Evolutionary conservation across 1,140 invertebrate genomes (phyloP).

Genomic region (Theocolax elegans): DNA sequence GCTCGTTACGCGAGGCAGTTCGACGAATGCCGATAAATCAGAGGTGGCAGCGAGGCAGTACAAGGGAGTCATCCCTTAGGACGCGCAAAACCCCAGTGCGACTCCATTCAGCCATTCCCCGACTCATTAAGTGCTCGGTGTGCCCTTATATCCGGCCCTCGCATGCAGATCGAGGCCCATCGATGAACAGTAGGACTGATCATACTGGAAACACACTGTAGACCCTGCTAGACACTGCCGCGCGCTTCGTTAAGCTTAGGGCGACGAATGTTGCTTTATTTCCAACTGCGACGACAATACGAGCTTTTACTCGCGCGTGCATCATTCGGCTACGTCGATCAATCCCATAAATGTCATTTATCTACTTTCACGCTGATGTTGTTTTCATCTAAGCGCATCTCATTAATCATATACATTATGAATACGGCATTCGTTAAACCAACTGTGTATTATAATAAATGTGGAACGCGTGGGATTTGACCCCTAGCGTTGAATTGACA

Average conservation of each 20-base stretch:
- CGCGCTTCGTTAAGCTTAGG: slow-evolving; percentile 55
- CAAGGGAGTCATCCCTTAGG: slow-evolving; percentile 47
- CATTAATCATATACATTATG: slow-evolving; percentile 28
- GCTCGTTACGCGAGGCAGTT: slow-evolving; percentile 54
- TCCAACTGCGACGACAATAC: slow-evolving; percentile 39
- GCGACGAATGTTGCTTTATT: slow-evolving; percentile 60
- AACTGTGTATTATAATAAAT: slow-evolving; percentile 4
- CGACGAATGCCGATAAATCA: slow-evolving; percentile 66
- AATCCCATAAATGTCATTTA: slow-evolving; percentile 47
- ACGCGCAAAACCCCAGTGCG: slow-evolving; percentile 39
- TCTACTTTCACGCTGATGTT: neutral
- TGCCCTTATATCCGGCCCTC: slow-evolving; percentile 50
- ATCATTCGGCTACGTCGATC: slow-evolving; percentile 53
- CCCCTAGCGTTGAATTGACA: neutral
- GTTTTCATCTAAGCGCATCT: slow-evolving; percentile 28
- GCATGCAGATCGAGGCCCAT: slow-evolving; percentile 40
- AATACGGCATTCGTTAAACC: neutral
- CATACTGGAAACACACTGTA: too few relatives aligned
- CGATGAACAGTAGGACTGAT: too few relatives aligned
- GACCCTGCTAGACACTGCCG: neutral
- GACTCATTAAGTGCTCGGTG: slow-evolving; percentile 61
- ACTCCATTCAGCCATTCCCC: slow-evolving; percentile 51
- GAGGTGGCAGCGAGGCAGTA: slow-evolving; percentile 35
- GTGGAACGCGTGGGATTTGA: neutral
- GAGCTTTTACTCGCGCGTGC: slow-evolving; percentile 48